These are phyloP conservation scores for Novumbra hubbsi DNA, from an alignment of 2,797 vertebrate genomes.

Conservation along the genomic window DNA sequence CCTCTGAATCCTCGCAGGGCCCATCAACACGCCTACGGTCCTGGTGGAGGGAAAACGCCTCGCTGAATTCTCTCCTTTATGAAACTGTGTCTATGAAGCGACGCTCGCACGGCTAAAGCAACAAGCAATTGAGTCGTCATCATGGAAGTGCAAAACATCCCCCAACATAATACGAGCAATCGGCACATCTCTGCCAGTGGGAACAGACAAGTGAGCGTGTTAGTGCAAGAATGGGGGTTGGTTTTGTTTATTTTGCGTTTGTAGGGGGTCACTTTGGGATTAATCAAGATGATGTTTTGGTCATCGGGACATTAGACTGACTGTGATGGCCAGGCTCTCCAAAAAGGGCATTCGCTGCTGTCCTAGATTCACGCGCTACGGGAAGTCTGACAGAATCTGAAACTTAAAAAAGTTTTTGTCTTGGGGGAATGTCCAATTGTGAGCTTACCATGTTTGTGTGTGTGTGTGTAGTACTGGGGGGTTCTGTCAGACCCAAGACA, in stretches of 20 bases:
- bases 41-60: no score
- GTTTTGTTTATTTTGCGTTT: neutral
- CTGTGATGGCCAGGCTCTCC: neutral
- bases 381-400: neutral
- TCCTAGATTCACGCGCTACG: neutral
- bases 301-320: neutral
- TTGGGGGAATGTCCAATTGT: neutral
- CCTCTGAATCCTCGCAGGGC: no score
- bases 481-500: conserved; percentile 36
- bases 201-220: neutral
- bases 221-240: neutral
- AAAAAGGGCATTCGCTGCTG: neutral
- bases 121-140: no score
- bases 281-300: neutral
- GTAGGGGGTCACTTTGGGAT: neutral
- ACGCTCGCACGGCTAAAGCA: no score
- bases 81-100: no score
- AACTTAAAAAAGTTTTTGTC: neutral
- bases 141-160: neutral
- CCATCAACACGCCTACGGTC: no score
- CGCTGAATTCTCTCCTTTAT: no score
- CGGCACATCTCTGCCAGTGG: neutral
- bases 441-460: conserved; percentile 4
- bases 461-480: conserved; percentile 16
- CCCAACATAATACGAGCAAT: neutral